phyloP scores from a whole-genome alignment of 2,888 invertebrate genomes.

The Steinernema carpocapsae region DNA sequence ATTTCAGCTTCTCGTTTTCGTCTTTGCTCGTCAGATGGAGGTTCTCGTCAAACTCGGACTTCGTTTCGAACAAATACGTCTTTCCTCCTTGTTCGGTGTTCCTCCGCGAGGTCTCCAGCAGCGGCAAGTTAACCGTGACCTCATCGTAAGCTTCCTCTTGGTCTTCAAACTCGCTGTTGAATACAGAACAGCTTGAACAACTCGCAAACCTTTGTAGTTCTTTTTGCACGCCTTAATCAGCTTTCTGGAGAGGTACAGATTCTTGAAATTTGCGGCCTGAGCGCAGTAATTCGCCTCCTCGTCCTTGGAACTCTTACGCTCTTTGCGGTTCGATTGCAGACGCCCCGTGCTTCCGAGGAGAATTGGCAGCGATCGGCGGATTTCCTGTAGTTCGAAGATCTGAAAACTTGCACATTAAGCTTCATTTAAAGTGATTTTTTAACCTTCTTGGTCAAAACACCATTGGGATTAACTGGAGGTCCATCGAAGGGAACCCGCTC shows the following conservation, averaged over 20 bases:
- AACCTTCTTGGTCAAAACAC: slow-evolving; percentile 15
- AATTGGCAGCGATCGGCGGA: background rate
- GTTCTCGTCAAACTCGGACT: slow-evolving; percentile 29
- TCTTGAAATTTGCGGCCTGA: slow-evolving; percentile 26
- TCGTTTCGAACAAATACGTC: slow-evolving; percentile 23
- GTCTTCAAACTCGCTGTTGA: no score
- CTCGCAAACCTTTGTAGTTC: background rate
- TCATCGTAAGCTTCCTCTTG: slow-evolving; percentile 18
- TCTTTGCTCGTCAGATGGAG: slow-evolving; percentile 9
- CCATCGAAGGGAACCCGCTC: slow-evolving; percentile 26
- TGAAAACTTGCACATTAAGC: no score
- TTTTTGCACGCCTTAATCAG: slow-evolving; percentile 15
- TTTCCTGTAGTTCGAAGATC: slow-evolving; percentile 6
- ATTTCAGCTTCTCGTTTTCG: slow-evolving; percentile 6
- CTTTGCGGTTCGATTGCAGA: slow-evolving; percentile 1
- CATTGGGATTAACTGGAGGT: background rate
- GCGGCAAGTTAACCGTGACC: slow-evolving; percentile 12
- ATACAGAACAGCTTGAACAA: background rate
- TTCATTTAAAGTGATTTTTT: background rate
- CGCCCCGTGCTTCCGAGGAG: slow-evolving; percentile 25
- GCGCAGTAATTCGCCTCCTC: slow-evolving; percentile 2
- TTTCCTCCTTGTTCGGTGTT: slow-evolving; percentile 19
- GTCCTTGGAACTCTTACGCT: background rate
- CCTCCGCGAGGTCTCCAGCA: slow-evolving; percentile 18
- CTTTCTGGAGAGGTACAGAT: background rate